Evolutionary conservation across 35 echinoderm and acorn worm species (phyloP).

Genomic region (Stichopus chloronotus): DNA sequence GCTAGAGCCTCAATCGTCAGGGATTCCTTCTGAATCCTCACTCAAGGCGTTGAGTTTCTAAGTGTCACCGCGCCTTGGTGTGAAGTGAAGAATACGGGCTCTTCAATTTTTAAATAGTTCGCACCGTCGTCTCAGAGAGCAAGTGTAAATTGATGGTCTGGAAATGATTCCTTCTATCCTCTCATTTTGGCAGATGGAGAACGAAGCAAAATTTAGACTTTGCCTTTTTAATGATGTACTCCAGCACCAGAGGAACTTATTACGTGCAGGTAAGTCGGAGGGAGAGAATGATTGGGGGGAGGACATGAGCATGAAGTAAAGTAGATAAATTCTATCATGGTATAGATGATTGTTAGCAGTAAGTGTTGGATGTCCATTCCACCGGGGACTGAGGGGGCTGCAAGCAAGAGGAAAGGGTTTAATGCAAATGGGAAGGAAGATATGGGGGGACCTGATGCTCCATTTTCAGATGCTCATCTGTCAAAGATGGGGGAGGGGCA

Average conservation of each 20-base stretch:
- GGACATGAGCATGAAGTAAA: not conserved
- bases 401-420: no score
- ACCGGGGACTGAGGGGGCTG: no score
- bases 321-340: not conserved
- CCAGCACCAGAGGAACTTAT: constrained; percentile 76
- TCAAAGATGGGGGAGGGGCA: no score
- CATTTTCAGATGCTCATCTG: no score
- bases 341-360: no score
- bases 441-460: not conserved
- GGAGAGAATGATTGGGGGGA: not conserved
- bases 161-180: not conserved
- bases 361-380: no score
- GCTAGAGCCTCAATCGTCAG: no score
- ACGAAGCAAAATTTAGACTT: constrained; percentile 99
- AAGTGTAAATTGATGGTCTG: constrained; percentile 25
- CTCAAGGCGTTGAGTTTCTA: not conserved
- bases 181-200: constrained; percentile 85
- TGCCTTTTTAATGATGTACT: constrained; percentile 98
- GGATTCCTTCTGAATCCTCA: not conserved
- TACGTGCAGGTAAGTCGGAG: constrained; percentile 86
- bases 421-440: not conserved
- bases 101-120: constrained; percentile 32
- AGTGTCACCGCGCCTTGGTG: not conserved
- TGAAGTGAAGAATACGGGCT: not conserved
- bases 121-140: not conserved